These are phyloP conservation scores for Drosophila orosa DNA, from an alignment of 1,140 invertebrate genomes.

Conservation along the genomic window DNA sequence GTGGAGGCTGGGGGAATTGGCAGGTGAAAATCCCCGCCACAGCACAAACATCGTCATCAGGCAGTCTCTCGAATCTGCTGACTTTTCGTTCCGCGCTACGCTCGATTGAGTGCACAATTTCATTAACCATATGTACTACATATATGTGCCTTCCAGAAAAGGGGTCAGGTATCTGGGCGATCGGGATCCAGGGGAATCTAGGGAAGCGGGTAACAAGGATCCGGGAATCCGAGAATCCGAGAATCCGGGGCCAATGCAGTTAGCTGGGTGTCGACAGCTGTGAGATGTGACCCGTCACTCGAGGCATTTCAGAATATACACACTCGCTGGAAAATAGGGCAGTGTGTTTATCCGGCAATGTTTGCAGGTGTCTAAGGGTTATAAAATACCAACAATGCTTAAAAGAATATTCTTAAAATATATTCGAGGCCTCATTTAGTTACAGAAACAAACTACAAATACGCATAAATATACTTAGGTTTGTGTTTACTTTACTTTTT, in stretches of 20 bases:
- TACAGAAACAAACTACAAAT: background rate
- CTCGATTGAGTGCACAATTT: constrained; percentile 84
- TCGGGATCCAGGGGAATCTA: background rate
- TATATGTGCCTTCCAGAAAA: constrained; percentile 54
- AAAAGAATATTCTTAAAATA: too few relatives aligned
- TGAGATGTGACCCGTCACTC: constrained; percentile 17
- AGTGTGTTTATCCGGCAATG: background rate
- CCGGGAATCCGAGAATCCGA: background rate
- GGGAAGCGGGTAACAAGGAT: background rate
- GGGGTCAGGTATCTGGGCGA: constrained; percentile 23
- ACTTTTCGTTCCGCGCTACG: constrained; percentile 81
- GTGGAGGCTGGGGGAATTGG: background rate
- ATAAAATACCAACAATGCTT: too few relatives aligned
- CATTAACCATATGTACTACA: constrained; percentile 69
- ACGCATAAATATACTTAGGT: background rate
- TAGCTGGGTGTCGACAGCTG: constrained; percentile 32
- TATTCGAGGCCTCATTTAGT: too few relatives aligned
- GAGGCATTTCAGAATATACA: constrained; percentile 6
- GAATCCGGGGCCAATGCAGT: constrained; percentile 30
- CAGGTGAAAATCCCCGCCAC: constrained; percentile 8
- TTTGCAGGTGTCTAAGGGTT: background rate
- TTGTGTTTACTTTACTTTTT: too few relatives aligned
- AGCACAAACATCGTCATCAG: constrained; percentile 55
- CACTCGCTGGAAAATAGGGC: constrained; percentile 2
- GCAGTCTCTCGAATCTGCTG: constrained; percentile 75